These are phyloP conservation scores for Coregonus clupeaformis DNA, from an alignment of 2,113 vertebrate genomes.

Conservation along the genomic window DNA sequence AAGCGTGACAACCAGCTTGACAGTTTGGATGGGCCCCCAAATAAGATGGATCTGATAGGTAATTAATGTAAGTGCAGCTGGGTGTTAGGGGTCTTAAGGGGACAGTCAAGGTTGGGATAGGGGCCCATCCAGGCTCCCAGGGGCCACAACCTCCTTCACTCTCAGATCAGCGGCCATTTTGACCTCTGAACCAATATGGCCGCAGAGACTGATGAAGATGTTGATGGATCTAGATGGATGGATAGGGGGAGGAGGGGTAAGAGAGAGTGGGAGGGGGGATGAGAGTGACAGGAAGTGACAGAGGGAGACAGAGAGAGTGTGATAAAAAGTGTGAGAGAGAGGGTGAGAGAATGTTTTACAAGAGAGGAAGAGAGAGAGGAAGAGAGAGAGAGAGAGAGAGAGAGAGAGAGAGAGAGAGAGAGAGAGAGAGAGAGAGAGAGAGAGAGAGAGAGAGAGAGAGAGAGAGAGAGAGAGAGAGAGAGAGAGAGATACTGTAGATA, in stretches of 20 bases:
- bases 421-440: no score
- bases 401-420: not conserved
- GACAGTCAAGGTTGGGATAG: slow-evolving; percentile 65
- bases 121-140: slow-evolving; percentile 26
- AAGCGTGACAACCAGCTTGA: slow-evolving; percentile 53
- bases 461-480: not conserved
- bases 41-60: slow-evolving; percentile 49
- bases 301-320: no score
- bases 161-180: slow-evolving; percentile 32
- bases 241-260: slow-evolving; percentile 11
- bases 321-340: not conserved
- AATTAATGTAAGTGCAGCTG: slow-evolving; percentile 42
- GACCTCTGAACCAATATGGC: slow-evolving; percentile 37
- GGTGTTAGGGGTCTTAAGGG: slow-evolving; percentile 33
- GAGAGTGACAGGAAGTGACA: no score
- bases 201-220: not conserved
- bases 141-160: slow-evolving; percentile 37
- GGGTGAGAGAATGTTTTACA: no score
- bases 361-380: not conserved
- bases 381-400: slow-evolving; percentile 1
- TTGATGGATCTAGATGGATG: not conserved
- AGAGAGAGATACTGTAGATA: no score
- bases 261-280: not conserved
- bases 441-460: no score
- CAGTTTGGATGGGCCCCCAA: slow-evolving; percentile 44